Evolutionary conservation across 2,113 vertebrate genomes (phyloP), one percentile per base, ranked within the genome.

Genomic region (Rhynchopsitta pachyrhyncha): DNA sequence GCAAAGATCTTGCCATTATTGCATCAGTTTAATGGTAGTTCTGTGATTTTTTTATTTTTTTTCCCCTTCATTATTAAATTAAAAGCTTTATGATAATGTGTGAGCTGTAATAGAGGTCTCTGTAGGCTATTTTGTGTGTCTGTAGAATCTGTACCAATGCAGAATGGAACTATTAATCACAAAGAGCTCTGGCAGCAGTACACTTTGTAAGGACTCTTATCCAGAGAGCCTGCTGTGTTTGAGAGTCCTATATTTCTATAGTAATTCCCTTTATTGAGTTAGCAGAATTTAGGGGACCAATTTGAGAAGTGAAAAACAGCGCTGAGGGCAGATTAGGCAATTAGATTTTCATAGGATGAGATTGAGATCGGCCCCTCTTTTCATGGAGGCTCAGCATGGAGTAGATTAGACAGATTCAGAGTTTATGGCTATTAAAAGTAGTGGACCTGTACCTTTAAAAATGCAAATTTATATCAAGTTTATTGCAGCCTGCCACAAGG

Each of bases 401-500:
- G 70, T 69, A 92, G 71, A 83, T 93, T 92, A 86, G 73, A 88
- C 33, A 84, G 77, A 68, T 88, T 90, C 39, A 74, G 66, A 71
- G 57, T 88, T 93, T 87, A 78, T 42, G 28, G 66, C 78, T 91
- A 13, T 81, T 91, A 69, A 49, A 90, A 94, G 57, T 92, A 80
- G 78, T 90, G 39, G 49, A 91, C 90, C 69, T 82, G 77, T 78
- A 24, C 60, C 52, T 92, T 92, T 82, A 84, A 93, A 96, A 94
- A 89, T 79, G 80, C 49, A 69, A 62, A 84, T 86, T 37, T 62
- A 78, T 73, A 47, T 89, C 73, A 64, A 29, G 44, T 78, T 86
- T 87, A 59, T 88, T 86, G 44, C 17, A 76, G 13, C 29, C 31
- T 55, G 44, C 78, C 47, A 41, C 42, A 63, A 11, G 37, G 11